Conservation (phyloP, 2,888 invertebrate species). For the Sipha maydis region DNA sequence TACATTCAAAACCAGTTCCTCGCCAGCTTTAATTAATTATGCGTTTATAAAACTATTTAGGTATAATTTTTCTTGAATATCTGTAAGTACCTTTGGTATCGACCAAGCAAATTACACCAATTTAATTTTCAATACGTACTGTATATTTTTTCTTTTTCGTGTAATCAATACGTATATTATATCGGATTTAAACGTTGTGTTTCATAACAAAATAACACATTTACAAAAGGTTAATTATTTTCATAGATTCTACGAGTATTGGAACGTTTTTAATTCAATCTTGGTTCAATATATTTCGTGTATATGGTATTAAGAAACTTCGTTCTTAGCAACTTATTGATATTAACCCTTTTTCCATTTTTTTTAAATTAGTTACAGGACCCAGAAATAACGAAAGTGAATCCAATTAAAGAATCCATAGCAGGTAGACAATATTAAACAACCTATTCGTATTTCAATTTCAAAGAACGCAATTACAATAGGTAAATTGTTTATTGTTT, state of each 20-base stretch:
- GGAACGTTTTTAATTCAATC: constrained; percentile 19
- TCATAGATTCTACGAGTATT: neutral
- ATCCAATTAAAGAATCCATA: constrained; percentile 45
- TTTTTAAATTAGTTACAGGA: constrained; percentile 35
- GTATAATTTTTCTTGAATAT: no score
- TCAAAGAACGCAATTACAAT: constrained; percentile 21
- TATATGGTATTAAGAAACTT: neutral
- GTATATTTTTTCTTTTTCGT: neutral
- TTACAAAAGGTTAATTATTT: constrained; percentile 14
- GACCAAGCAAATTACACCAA: no score
- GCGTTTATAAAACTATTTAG: no score
- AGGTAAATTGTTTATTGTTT: constrained; percentile 43
- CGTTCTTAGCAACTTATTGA: neutral
- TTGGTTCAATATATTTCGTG: neutral
- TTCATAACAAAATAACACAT: neutral
- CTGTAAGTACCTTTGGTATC: no score
- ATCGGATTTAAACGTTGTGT: neutral
- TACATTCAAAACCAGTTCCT: no score
- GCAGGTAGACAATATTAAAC: constrained; percentile 5
- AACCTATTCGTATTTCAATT: constrained; percentile 5
- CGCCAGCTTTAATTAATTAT: no score
- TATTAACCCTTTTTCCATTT: constrained; percentile 11
- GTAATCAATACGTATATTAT: neutral
- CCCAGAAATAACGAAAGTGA: constrained; percentile 29
- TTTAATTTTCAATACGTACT: no score